These are phyloP conservation scores for Rhagoletis pomonella DNA, from an alignment of 1,140 invertebrate genomes.

Conservation along the genomic window DNA sequence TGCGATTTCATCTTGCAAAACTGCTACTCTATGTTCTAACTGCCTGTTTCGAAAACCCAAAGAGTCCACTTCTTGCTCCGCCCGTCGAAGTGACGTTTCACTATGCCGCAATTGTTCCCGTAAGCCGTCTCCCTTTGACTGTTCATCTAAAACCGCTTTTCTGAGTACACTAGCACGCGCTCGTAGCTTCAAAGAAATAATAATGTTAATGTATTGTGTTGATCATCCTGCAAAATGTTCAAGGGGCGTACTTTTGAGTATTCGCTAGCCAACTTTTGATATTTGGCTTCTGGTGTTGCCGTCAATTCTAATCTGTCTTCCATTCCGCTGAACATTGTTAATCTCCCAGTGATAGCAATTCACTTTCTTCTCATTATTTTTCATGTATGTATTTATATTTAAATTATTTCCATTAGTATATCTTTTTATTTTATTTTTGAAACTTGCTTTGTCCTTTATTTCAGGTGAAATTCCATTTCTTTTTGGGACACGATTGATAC, in stretches of 20 bases:
- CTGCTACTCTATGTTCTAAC: slow-evolving; percentile 89
- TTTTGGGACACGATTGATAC: no score
- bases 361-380: not conserved
- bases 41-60: slow-evolving; percentile 95
- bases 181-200: slow-evolving; percentile 81
- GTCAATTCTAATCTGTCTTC: not conserved
- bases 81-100: slow-evolving; percentile 88
- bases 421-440: not conserved
- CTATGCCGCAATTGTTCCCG: slow-evolving; percentile 86
- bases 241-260: slow-evolving; percentile 86
- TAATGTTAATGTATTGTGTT: slow-evolving; percentile 35
- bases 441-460: not conserved
- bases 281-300: slow-evolving; percentile 77
- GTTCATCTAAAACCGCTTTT: slow-evolving; percentile 93
- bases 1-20: slow-evolving; percentile 91
- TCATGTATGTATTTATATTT: not conserved
- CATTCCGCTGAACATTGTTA: slow-evolving; percentile 40
- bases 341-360: not conserved
- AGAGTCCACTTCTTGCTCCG: slow-evolving; percentile 94
- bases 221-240: not conserved
- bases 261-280: slow-evolving; percentile 92
- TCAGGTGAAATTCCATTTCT: no score
- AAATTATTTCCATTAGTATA: not conserved
- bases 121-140: slow-evolving; percentile 83
- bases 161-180: slow-evolving; percentile 92